Percentiles rank a stretch among this genome's conserved stretches.
These are phyloP conservation scores for Platysternon megacephalum DNA, from an alignment of 2,113 vertebrate species.

Conservation along the genomic window DNA sequence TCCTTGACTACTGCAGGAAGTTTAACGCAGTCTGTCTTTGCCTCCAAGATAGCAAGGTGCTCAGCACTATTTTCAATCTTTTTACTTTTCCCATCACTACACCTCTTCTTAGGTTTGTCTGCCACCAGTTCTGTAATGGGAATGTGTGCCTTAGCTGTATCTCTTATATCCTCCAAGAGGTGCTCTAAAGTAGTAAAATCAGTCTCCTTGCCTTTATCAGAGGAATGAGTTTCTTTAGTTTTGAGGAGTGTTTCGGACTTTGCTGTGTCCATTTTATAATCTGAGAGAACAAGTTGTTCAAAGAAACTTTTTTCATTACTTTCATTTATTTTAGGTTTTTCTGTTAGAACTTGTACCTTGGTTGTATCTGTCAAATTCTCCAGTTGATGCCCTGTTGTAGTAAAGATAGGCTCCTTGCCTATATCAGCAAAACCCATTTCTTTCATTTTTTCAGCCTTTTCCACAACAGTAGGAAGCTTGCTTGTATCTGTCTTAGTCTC, in stretches of 20 bases:
- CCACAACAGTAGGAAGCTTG: not conserved
- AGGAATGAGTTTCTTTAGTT: accelerated
- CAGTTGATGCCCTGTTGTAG: not conserved
- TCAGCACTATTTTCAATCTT: not conserved
- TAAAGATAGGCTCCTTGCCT: not conserved
- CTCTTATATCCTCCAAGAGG: not conserved
- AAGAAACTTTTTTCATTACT: not conserved
- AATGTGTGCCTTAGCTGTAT: accelerated
- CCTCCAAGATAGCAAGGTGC: not conserved
- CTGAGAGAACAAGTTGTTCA: not conserved
- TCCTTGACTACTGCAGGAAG: not conserved
- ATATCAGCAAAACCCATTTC: not conserved
- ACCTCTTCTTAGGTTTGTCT: not conserved
- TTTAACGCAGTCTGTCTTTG: not conserved
- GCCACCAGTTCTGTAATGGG: not conserved
- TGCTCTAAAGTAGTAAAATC: accelerated
- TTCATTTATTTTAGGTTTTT: not conserved
- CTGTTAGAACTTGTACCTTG: not conserved
- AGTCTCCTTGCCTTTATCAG: not conserved
- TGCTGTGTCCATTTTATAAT: not conserved
- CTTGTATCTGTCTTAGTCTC: not conserved
- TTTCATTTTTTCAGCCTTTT: not conserved
- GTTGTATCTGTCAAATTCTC: accelerated
- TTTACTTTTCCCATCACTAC: not conserved
- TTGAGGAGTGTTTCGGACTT: not conserved